phyloP scores from a whole-genome alignment of 2,113 vertebrate genomes.

The Zeus faber region DNA sequence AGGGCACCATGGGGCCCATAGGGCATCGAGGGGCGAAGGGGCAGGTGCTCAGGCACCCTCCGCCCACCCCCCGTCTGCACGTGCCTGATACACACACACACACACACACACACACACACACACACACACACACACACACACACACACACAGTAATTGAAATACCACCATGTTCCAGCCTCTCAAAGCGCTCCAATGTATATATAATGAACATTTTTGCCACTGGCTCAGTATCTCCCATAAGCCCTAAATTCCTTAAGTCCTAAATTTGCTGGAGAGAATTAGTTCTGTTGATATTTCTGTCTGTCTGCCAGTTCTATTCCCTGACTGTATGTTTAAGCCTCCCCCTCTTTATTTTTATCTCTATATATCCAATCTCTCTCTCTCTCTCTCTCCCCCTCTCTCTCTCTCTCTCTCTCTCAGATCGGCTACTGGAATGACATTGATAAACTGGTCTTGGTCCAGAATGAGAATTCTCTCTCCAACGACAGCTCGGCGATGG shows the following conservation, averaged over 20 bases:
- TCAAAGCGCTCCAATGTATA: constrained; percentile 42
- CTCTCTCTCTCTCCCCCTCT: constrained; percentile 6
- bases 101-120: neutral
- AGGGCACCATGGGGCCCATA: too few species aligned
- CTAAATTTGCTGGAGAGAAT: constrained; percentile 53
- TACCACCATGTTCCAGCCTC: constrained; percentile 31
- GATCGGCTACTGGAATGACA: constrained; percentile 98
- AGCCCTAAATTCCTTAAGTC: constrained; percentile 40
- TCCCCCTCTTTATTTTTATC: neutral
- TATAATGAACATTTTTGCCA: constrained; percentile 36
- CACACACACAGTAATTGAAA: constrained; percentile 13
- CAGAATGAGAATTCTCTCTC: constrained; percentile 88
- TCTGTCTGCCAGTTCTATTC: neutral
- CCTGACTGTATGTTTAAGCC: neutral
- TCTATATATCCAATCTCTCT: neutral
- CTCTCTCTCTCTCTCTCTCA: constrained; percentile 28
- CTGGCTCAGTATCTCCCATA: constrained; percentile 33
- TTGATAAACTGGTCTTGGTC: constrained; percentile 94
- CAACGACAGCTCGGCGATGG: constrained; percentile 89
- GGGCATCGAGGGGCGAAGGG: too few species aligned
- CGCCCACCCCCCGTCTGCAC: too few species aligned
- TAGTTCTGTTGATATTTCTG: constrained; percentile 10
- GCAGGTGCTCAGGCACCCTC: too few species aligned
- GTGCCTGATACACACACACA: constrained; percentile 16
- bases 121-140: neutral